Conservation (phyloP, 64 coral and sea anemone genomes). For the Astreopora myriophthalma region DNA sequence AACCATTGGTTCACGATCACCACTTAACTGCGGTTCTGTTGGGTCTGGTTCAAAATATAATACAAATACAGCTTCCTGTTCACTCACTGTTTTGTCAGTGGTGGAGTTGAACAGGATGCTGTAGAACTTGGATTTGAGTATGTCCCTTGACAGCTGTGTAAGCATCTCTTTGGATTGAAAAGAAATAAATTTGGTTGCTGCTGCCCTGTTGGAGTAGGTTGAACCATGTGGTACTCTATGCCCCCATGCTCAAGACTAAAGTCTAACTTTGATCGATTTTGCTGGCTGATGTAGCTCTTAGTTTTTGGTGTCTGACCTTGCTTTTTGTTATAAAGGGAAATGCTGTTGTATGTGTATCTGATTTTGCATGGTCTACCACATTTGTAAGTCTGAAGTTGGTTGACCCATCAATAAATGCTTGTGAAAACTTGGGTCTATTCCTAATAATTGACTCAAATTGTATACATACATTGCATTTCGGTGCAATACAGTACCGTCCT, state of each 20-base stretch:
- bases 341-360: constrained; percentile 62
- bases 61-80: constrained; percentile 59
- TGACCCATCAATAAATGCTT: constrained; percentile 24
- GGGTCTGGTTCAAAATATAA: constrained; percentile 62
- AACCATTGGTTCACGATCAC: neutral
- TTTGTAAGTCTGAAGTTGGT: constrained; percentile 25
- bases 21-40: neutral
- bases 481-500: neutral
- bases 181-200: neutral
- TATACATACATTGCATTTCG: constrained; percentile 14
- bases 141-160: constrained; percentile 44
- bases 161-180: constrained; percentile 69
- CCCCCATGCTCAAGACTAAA: constrained; percentile 54
- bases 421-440: constrained; percentile 9
- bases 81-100: constrained; percentile 38
- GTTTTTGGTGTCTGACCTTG: neutral
- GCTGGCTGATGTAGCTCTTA: neutral
- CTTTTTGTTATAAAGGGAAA: constrained; percentile 67
- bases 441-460: constrained; percentile 2
- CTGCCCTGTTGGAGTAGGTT: neutral
- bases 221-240: constrained; percentile 66
- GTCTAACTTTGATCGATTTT: constrained; percentile 16
- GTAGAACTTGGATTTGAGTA: constrained; percentile 60
- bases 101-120: constrained; percentile 59
- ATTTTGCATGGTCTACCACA: constrained; percentile 38